These are phyloP conservation scores for Dasysyrphus tricinctus DNA, from an alignment of 2,888 invertebrate species.

Conservation along the genomic window DNA sequence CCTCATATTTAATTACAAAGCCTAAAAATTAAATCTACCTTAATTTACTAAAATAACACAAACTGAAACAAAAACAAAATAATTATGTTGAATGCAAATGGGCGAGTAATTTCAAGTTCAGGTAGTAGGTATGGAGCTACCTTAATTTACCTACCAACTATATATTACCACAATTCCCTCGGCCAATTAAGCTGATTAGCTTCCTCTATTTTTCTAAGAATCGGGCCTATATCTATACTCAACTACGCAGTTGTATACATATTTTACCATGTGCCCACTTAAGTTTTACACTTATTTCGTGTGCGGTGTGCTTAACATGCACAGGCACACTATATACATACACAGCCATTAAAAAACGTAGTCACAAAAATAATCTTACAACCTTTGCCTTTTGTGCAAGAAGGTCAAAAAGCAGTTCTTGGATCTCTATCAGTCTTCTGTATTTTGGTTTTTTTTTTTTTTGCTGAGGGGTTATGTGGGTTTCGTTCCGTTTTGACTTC, in stretches of 20 bases:
- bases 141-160: slow-evolving; percentile 35
- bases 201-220: slow-evolving; percentile 67
- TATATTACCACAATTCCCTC: slow-evolving; percentile 5
- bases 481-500: slow-evolving; percentile 69
- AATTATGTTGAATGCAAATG: slow-evolving; percentile 59
- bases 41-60: slow-evolving; percentile 34
- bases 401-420: slow-evolving; percentile 63
- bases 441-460: slow-evolving; percentile 2
- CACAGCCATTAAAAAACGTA: slow-evolving; percentile 21
- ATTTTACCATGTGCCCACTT: slow-evolving; percentile 50
- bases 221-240: slow-evolving; percentile 1
- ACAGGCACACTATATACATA: slow-evolving; percentile 14
- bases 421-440: slow-evolving; percentile 28
- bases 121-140: slow-evolving; percentile 16
- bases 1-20: slow-evolving; percentile 37
- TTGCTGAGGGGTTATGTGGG: slow-evolving; percentile 46
- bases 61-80: slow-evolving; percentile 19
- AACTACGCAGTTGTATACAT: slow-evolving; percentile 16
- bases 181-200: slow-evolving; percentile 71
- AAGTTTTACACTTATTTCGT: slow-evolving; percentile 59
- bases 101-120: slow-evolving; percentile 62
- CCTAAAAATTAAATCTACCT: slow-evolving; percentile 37
- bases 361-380: slow-evolving; percentile 32
- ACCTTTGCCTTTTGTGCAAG: slow-evolving; percentile 64
- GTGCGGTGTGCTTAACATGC: slow-evolving; percentile 67